Evolutionary conservation across 2,113 vertebrate species (phyloP), one percentile per base, ranked within the genome.

Genomic region (Macheiramphus alcinus): DNA sequence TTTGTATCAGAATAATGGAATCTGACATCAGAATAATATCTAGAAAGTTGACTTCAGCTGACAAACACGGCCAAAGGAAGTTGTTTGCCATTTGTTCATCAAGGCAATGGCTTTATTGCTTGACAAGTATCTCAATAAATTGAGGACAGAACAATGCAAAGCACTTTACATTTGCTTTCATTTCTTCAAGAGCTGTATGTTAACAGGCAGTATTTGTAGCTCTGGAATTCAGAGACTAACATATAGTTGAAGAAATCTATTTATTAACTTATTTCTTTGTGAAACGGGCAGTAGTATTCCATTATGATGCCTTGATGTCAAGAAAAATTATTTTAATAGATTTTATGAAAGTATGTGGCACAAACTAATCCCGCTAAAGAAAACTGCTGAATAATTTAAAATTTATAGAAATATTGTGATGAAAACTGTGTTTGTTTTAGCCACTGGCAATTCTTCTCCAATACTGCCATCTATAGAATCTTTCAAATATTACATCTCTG

Each of bases 401-500:
- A 66, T 61, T 21, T 19, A 7, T 16, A 71, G 38, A 87, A 86
- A 78, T 55, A 70, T 9, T 65, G 36, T 72, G 43, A 12, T 61
- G 58, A 78, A 92, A 63, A 43, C 32, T 4, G 2, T 50, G 36
- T 31, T 47, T 58, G 42, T 40, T 70, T 71, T 52, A n/a, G 12
- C 18, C 11, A 82, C 34, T 48, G 43, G 31, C n/a, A 94, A 95
- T 65, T 90, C 62, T 75, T 96, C 67, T 93, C 59, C 82, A 92
- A 92, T 73, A 93, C 65, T 91, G 70, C 93, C 96, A 95, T 92
- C 96, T 96, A 59, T 16, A 63, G 93, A 65, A 42, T 40, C 48
- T 34, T 86, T 66, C 27, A 55, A 61, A 58, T 74, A 86, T 70
- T 90, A 56, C 90, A 94, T 10, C 68, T 31, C 40, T 81, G 17